Conservation (phyloP, 2,797 vertebrate genomes). For the Peromyscus nudipes region DNA sequence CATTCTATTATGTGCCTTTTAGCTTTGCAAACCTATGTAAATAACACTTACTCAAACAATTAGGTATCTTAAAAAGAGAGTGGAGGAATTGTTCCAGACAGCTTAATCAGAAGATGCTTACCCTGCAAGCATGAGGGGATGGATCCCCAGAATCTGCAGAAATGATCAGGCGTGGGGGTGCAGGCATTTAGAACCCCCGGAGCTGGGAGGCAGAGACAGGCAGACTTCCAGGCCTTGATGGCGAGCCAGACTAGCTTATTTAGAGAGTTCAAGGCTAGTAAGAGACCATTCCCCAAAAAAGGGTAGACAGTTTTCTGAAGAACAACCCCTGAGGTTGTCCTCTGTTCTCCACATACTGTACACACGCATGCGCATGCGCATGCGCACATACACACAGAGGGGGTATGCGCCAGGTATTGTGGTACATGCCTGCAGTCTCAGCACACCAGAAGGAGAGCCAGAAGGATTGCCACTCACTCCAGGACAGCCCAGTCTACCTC, state of each 20-base stretch:
- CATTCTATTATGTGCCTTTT: constrained; percentile 10
- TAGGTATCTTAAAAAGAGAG: not conserved
- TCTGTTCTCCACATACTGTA: not conserved
- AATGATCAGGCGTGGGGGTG: not conserved
- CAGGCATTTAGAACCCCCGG: not conserved
- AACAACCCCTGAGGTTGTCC: not conserved
- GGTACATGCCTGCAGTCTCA: not conserved
- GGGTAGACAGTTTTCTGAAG: not conserved
- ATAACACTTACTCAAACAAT: not conserved
- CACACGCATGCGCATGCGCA: too few relatives aligned
- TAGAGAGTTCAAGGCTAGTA: not conserved
- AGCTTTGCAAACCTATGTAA: constrained; percentile 31
- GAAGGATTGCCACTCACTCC: not conserved
- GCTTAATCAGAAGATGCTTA: not conserved
- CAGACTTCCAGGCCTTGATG: not conserved
- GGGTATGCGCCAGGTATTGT: too few relatives aligned
- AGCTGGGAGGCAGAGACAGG: not conserved
- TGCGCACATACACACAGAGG: not conserved
- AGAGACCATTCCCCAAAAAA: not conserved
- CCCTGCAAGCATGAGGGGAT: not conserved
- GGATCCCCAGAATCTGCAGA: not conserved
- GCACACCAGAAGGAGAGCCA: not conserved
- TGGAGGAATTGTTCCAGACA: not conserved
- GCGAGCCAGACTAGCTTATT: not conserved
- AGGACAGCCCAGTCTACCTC: not conserved